These are phyloP conservation scores for Nomada ruficornis DNA, from an alignment of 2,888 invertebrate species.

Conservation along the genomic window DNA sequence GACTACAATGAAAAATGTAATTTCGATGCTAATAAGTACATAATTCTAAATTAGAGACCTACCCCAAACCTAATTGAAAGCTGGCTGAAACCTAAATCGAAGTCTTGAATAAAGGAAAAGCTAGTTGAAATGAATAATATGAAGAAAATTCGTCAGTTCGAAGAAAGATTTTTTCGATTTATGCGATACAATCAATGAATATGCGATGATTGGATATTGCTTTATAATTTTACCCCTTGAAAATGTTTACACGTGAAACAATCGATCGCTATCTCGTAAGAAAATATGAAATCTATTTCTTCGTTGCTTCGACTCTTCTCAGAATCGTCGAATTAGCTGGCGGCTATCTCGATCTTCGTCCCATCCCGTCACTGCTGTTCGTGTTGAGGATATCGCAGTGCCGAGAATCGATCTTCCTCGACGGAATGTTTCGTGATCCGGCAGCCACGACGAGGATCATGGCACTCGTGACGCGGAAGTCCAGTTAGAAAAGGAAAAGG, in stretches of 20 bases:
- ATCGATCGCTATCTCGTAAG: neutral
- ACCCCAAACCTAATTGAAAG: too few species aligned
- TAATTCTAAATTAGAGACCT: too few species aligned
- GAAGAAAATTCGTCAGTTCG: too few species aligned
- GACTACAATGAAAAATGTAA: too few species aligned
- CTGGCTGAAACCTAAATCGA: too few species aligned
- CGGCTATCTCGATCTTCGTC: constrained; percentile 20
- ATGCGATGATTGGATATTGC: too few species aligned
- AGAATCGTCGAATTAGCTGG: constrained; percentile 22
- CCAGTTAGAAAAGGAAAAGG: constrained; percentile 32
- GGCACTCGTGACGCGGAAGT: constrained; percentile 74
- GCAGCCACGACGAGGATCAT: constrained; percentile 67
- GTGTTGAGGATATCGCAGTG: constrained; percentile 20
- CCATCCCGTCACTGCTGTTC: constrained; percentile 7
- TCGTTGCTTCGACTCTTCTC: neutral
- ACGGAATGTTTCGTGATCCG: constrained; percentile 66
- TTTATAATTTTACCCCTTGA: too few species aligned
- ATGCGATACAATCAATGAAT: too few species aligned
- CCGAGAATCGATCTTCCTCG: constrained; percentile 43
- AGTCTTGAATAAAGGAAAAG: too few species aligned
- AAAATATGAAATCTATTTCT: neutral
- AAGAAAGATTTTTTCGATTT: too few species aligned
- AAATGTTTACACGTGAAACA: neutral
- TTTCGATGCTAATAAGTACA: too few species aligned
- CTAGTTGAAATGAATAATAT: too few species aligned